Conservation (phyloP, 30 jellyfish, hydroid and myxozoan species). For the Morbakka virulenta region DNA sequence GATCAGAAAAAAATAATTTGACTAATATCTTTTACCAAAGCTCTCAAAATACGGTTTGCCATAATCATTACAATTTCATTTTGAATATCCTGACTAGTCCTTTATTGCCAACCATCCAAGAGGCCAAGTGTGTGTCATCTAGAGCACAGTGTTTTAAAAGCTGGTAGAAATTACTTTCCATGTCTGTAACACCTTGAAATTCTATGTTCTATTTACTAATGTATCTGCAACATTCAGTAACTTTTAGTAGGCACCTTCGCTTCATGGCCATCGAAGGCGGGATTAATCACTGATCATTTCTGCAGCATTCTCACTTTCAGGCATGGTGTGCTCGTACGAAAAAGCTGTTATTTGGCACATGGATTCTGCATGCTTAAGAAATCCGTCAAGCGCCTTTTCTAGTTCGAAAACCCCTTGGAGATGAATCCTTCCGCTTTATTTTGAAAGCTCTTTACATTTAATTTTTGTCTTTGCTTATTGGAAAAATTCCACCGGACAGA, state of each 20-base stretch:
- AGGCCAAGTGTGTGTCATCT: conserved; percentile 26
- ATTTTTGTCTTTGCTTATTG: neutral
- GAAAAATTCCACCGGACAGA: neutral
- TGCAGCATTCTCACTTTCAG: too few species aligned
- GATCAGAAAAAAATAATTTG: conserved; percentile 31
- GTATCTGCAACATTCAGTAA: conserved; percentile 15
- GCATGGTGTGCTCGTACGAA: too few species aligned
- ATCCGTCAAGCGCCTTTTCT: too few species aligned
- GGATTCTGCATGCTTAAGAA: too few species aligned
- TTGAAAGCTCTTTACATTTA: too few species aligned
- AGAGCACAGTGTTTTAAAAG: conserved; percentile 14
- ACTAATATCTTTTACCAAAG: conserved; percentile 17
- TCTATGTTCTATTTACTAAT: conserved; percentile 58
- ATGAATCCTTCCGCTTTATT: too few species aligned
- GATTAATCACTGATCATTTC: too few species aligned
- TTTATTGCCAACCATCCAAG: conserved; percentile 2
- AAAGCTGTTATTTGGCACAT: too few species aligned
- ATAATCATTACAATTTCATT: conserved; percentile 57
- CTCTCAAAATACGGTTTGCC: conserved; percentile 49
- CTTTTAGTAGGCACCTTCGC: too few species aligned
- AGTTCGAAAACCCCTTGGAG: too few species aligned
- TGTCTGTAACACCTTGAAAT: conserved; percentile 29
- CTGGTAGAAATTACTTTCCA: conserved; percentile 45
- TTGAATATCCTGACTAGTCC: conserved; percentile 57
- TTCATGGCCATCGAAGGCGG: too few species aligned